These are phyloP conservation scores for Frieseomelitta varia DNA, from an alignment of 1,140 invertebrate species.

Conservation along the genomic window DNA sequence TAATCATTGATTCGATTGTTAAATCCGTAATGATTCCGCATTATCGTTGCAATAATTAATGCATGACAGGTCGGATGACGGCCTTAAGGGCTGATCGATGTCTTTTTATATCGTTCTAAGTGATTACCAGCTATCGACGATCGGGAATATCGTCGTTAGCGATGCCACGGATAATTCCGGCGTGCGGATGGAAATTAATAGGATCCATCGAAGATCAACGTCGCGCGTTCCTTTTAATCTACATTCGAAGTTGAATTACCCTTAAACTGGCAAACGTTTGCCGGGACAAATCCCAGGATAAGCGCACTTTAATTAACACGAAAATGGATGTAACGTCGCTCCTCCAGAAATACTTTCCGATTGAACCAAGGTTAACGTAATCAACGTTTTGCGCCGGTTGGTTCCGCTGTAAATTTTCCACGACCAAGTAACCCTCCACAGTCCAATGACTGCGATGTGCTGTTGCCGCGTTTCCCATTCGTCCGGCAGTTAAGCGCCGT, in stretches of 20 bases:
- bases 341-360: constrained; percentile 53
- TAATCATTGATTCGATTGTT: constrained; percentile 11
- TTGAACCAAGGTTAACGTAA: constrained; percentile 57
- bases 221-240: constrained; percentile 46
- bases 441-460: background rate
- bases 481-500: background rate
- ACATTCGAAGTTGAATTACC: constrained; percentile 54
- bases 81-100: constrained; percentile 23
- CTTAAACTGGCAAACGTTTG: constrained; percentile 41
- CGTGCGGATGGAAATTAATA: constrained; percentile 53
- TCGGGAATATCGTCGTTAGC: background rate
- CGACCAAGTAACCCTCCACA: constrained; percentile 7
- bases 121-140: constrained; percentile 11
- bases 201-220: constrained; percentile 45
- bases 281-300: constrained; percentile 27
- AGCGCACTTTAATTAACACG: constrained; percentile 57
- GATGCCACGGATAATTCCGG: constrained; percentile 51
- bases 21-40: background rate
- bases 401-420: constrained; percentile 34
- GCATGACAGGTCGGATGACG: background rate
- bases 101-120: constrained; percentile 57
- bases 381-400: constrained; percentile 6
- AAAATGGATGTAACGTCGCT: constrained; percentile 25
- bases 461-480: background rate
- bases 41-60: constrained; percentile 21